Percentiles rank a stretch among this genome's conserved stretches.
Conservation (phyloP, 2,888 invertebrate species). For the Yponomeuta sedellus region DNA sequence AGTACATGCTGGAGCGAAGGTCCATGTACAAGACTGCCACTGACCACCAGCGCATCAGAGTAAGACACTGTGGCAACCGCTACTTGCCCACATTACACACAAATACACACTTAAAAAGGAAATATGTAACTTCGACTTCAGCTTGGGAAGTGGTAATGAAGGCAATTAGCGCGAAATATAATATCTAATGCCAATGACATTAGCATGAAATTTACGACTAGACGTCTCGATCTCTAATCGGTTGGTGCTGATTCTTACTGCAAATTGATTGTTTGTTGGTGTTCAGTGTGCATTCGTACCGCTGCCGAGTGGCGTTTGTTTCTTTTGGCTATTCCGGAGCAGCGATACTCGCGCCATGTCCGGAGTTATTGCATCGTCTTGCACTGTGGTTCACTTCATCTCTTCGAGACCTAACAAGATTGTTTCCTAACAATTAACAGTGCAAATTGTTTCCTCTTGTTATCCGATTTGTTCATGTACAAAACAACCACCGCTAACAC, state of each 20-base stretch:
- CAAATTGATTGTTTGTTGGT: constrained; percentile 56
- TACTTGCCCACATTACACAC: constrained; percentile 55
- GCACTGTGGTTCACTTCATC: constrained; percentile 15
- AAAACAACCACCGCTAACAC: constrained; percentile 29
- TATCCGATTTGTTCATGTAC: constrained; percentile 22
- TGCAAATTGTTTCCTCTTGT: constrained; percentile 33
- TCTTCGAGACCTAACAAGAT: constrained; percentile 22
- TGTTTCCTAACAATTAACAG: constrained; percentile 46
- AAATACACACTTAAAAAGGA: constrained; percentile 5
- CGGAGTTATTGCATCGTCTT: constrained; percentile 10
- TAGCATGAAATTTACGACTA: constrained; percentile 51
- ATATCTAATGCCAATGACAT: constrained; percentile 27
- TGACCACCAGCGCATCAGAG: constrained; percentile 93
- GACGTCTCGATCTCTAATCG: constrained; percentile 50
- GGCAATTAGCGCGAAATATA: constrained; percentile 41
- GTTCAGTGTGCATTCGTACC: constrained; percentile 66
- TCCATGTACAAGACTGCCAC: constrained; percentile 89
- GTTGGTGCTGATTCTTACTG: constrained; percentile 35
- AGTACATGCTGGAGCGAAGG: constrained; percentile 94
- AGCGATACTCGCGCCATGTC: neutral
- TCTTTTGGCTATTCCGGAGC: constrained; percentile 3
- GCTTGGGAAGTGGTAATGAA: constrained; percentile 25
- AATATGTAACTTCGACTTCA: constrained; percentile 22
- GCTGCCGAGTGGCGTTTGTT: constrained; percentile 20
- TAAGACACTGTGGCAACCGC: constrained; percentile 77